phyloP scores from a whole-genome alignment of 2,888 invertebrate species.

The Dasysyrphus tricinctus region DNA sequence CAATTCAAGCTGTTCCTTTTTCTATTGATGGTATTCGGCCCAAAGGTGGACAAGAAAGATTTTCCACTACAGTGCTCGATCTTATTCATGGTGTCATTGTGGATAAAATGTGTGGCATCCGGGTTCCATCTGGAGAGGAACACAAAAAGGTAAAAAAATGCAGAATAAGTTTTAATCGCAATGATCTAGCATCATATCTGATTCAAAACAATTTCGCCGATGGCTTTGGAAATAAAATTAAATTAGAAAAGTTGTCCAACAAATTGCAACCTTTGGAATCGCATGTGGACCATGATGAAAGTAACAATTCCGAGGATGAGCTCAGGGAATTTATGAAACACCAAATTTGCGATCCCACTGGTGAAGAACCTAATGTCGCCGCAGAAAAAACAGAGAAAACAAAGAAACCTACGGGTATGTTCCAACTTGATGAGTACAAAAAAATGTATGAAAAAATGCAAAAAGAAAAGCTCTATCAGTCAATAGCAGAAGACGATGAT shows the following conservation, averaged over 20 bases:
- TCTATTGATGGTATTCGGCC: conserved; percentile 85
- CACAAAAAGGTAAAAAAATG: conserved; percentile 78
- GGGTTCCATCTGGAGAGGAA: conserved; percentile 79
- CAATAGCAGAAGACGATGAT: conserved; percentile 70
- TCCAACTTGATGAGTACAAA: conserved; percentile 77
- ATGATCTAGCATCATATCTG: conserved; percentile 78
- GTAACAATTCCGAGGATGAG: conserved; percentile 46
- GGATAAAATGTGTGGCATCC: conserved; percentile 85
- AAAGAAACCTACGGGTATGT: conserved; percentile 73
- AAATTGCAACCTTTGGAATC: not conserved
- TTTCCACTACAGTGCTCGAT: conserved; percentile 86
- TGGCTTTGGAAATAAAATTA: not conserved
- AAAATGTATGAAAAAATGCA: conserved; percentile 78
- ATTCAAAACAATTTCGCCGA: conserved; percentile 75
- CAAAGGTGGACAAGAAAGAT: conserved; percentile 80
- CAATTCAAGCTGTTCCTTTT: conserved; percentile 87
- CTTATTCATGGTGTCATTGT: conserved; percentile 86
- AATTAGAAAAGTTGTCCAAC: not conserved
- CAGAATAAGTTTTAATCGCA: conserved; percentile 77
- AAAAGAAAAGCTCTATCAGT: conserved; percentile 81
- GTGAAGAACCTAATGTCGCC: conserved; percentile 36
- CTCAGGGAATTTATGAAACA: conserved; percentile 55
- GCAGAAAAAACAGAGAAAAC: conserved; percentile 58
- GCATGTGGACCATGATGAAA: not conserved
- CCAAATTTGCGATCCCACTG: conserved; percentile 45